phyloP scores from a whole-genome alignment of 2,888 invertebrate genomes.

The Diplazon laetatorius region DNA sequence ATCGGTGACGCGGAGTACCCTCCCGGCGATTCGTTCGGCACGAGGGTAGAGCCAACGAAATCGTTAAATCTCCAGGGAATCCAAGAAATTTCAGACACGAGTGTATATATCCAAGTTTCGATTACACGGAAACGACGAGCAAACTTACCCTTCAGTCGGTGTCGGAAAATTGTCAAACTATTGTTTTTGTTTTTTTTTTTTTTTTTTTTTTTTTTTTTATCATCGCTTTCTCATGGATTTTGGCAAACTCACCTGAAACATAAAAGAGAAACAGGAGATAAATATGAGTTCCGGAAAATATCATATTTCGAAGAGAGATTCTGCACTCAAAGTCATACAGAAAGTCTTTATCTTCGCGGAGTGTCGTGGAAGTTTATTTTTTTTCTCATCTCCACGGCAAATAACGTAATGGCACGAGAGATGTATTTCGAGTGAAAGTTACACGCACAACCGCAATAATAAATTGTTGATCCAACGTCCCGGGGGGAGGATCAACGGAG shows the following conservation, averaged over 20 bases:
- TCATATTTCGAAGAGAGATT: conserved; percentile 8
- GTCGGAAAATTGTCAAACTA: background rate
- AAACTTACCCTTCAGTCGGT: conserved; percentile 19
- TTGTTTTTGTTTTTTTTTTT: no score
- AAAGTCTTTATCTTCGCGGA: conserved; percentile 9
- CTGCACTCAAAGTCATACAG: conserved; percentile 13
- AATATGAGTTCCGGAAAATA: conserved; percentile 14
- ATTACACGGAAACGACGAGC: background rate
- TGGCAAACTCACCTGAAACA: conserved; percentile 66
- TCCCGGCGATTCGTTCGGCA: conserved; percentile 54
- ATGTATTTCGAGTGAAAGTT: conserved; percentile 1
- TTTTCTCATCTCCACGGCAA: conserved; percentile 14
- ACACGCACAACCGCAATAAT: conserved; percentile 15
- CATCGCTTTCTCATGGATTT: background rate
- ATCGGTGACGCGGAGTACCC: background rate
- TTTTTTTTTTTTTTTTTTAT: background rate
- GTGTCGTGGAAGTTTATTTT: background rate
- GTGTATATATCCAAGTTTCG: no score
- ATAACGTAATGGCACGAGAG: conserved; percentile 5
- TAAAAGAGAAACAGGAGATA: conserved; percentile 38
- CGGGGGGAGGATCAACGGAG: conserved; percentile 39
- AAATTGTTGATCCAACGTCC: conserved; percentile 47
- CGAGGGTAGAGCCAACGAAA: conserved; percentile 50
- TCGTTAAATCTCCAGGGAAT: conserved; percentile 72
- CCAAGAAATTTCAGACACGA: conserved; percentile 66